These are phyloP conservation scores for Basileuterus tristriatus DNA, from an alignment of 2,797 vertebrate species.

Conservation along the genomic window DNA sequence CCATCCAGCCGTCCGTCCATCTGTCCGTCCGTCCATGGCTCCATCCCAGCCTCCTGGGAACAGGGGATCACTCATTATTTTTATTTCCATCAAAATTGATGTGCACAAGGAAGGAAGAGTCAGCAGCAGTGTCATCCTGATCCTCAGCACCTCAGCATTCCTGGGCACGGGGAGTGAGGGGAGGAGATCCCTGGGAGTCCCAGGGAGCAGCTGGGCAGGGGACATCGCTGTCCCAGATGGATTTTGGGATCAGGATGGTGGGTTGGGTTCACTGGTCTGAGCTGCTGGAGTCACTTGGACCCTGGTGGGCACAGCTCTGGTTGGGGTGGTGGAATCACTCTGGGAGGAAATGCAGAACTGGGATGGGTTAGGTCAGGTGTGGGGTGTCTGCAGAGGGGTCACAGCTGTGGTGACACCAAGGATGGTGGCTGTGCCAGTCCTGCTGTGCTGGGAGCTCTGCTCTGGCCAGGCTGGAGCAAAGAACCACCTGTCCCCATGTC, in stretches of 20 bases:
- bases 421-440: rapidly evolving
- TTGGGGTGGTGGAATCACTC: too few species aligned
- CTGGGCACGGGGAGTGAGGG: rapidly evolving
- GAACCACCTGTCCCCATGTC: background rate
- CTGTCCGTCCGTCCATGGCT: background rate
- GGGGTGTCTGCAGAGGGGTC: background rate
- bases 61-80: rapidly evolving
- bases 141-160: rapidly evolving
- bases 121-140: rapidly evolving
- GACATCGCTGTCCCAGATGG: rapidly evolving
- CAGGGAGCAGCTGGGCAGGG: background rate
- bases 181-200: background rate
- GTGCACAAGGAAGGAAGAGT: rapidly evolving
- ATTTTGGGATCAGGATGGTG: background rate
- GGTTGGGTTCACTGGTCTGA: background rate
- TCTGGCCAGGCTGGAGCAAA: background rate
- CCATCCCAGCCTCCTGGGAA: background rate
- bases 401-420: background rate
- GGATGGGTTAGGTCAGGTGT: too few species aligned
- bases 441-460: rapidly evolving
- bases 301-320: background rate
- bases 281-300: too few species aligned
- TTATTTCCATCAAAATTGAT: background rate
- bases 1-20: rapidly evolving
- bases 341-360: too few species aligned